Conservation (phyloP, 2,113 vertebrate species). For the Amazona vittata region DNA sequence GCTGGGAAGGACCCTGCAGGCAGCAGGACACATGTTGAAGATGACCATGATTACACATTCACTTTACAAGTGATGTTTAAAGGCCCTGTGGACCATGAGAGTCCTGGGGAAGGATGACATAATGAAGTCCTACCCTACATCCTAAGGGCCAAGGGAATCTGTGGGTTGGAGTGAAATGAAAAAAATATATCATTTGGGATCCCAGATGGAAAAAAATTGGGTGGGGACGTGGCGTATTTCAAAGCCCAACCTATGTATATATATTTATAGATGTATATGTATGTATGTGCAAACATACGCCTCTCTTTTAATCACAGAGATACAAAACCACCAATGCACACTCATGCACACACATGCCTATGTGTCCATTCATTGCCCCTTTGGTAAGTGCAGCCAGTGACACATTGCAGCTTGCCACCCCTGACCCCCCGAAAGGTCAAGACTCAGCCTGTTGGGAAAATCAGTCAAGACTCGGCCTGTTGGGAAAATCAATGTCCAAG, state of each 20-base stretch:
- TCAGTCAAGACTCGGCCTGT: background rate
- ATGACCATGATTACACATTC: background rate
- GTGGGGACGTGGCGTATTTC: background rate
- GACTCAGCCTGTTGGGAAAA: background rate
- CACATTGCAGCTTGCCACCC: background rate
- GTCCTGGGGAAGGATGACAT: background rate
- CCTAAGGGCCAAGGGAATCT: background rate
- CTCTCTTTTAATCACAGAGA: background rate
- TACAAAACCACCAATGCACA: background rate
- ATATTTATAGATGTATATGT: background rate
- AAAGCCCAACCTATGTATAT: background rate
- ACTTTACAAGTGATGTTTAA: background rate
- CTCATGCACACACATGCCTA: background rate
- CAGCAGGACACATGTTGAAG: background rate
- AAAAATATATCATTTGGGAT: background rate
- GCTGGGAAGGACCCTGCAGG: background rate
- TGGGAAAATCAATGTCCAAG: background rate
- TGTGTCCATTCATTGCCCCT: background rate
- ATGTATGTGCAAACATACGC: background rate
- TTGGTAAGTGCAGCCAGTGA: background rate
- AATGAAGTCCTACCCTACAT: background rate
- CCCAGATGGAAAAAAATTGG: background rate
- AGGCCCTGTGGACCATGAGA: fast-evolving
- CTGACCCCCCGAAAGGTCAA: background rate
- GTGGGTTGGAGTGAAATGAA: background rate